These are phyloP conservation scores for Keiferia lycopersicella DNA, from an alignment of 2,888 invertebrate genomes.

Conservation along the genomic window DNA sequence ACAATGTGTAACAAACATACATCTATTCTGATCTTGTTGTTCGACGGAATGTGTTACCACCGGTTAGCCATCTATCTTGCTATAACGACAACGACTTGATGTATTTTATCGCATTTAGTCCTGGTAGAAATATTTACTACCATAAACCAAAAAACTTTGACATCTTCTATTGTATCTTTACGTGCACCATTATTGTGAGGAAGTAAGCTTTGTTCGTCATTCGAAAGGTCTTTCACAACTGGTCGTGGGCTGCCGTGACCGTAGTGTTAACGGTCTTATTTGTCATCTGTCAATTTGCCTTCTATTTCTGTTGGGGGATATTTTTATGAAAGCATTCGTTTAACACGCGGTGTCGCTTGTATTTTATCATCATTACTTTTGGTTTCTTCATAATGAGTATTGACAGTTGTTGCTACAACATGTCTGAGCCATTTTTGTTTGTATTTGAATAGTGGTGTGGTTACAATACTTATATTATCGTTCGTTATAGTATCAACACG, in stretches of 20 bases:
- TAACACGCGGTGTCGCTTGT: conserved; percentile 64
- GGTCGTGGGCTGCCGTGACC: conserved; percentile 59
- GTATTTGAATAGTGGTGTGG: conserved; percentile 12
- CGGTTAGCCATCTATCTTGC: conserved; percentile 68
- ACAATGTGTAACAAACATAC: conserved; percentile 51
- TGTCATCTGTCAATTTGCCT: conserved; percentile 80
- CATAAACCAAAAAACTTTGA: conserved; percentile 47
- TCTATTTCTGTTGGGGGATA: conserved; percentile 73
- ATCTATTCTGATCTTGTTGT: conserved; percentile 62
- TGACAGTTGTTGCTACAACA: conserved; percentile 52
- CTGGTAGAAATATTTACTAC: conserved; percentile 72
- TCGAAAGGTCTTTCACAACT: conserved; percentile 45
- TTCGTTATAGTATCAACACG: neutral
- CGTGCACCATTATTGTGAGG: conserved; percentile 28
- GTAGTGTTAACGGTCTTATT: conserved; percentile 76
- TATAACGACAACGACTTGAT: conserved; percentile 79
- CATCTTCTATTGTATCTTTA: conserved; percentile 41
- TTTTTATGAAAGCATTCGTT: conserved; percentile 70
- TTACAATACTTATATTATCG: neutral
- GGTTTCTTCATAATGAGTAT: conserved; percentile 70
- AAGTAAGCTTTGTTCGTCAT: conserved; percentile 29
- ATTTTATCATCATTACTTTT: conserved; percentile 76
- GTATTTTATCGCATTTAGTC: conserved; percentile 77
- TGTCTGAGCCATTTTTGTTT: conserved; percentile 23
- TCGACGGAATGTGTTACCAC: conserved; percentile 61